Base-by-base conservation (phyloP, 2,797 vertebrate species). In the Crocidura indochinensis region DNA sequence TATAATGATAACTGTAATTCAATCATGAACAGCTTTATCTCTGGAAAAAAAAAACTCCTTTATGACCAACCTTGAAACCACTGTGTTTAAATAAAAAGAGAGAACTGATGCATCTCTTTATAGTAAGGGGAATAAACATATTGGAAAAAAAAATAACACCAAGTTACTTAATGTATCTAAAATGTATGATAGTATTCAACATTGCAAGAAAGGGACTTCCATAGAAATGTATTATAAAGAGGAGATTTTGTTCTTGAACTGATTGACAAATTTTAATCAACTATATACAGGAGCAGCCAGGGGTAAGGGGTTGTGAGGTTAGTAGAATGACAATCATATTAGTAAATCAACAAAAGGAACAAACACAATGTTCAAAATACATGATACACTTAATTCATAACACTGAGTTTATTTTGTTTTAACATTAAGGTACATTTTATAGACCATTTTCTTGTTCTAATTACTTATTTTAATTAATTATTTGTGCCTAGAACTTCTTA, bases 401-500 rank as follows among this genome's bases (percentile, higher is more conserved):
- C 2, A 62, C 19, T 74, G 4, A 84, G 24, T 75, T 49, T 11
- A 3, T 69, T 77, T 77, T 20, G 4, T 88, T 81, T 84, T 83
- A 67, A 73, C 20, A n/a, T 60, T 7, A 20, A 74, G n/a, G 2
- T 7, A 19, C 27, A 77, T 91, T 9, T 81, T 27, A 17, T 47
- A 49, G 38, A 69, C 3, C 0, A 20, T 31, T 93, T 76, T 24
- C 31, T 84, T 84, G 19, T 75, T 56, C 90, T 64, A 62, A 78
- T 22, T n/a, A n/a, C n/a, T n/a, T n/a, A n/a, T 38, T 67, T 44
- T 62, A 12, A n/a, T 3, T 53, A 8, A 74, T n/a, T 65, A 51
- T 78, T 44, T 75, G 6, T 79, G 26, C 8, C 5, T 85, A 85
- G 53, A 73, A 46, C 22, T 76, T 62, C 80, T 80, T 38, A 90